Base-by-base conservation (phyloP, 2,113 vertebrate genomes). In the Epinephelus fuscoguttatus region DNA sequence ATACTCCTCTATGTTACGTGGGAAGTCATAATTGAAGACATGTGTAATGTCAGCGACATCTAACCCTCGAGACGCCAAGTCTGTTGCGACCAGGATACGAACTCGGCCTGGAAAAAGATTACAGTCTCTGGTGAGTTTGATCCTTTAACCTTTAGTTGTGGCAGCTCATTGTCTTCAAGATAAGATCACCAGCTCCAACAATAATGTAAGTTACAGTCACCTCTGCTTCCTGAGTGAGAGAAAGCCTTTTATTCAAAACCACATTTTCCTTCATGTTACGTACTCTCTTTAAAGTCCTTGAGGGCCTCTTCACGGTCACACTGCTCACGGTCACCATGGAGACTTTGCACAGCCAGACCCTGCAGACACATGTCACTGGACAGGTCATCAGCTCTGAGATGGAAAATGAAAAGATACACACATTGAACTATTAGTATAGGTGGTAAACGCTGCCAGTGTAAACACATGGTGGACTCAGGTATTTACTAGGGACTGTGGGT, bases 1-100 rank as follows among this genome's bases (percentile, higher is more conserved):
- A 1, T 99, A 99, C 56, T 99, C 98, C 79, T 99, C 98, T 45
- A 99, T 96, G 84, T 99, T 99, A n/a, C 96, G 96, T 23, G 98
- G 98, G 63, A 99, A 99, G 87, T 99, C 98, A 0, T 94, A 99
- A 88, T 99, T 99, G 77, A 97, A 97, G 47, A 99, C 97, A 0
- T 99, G 97, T 0, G 97, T 98, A 78, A 99, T 93, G 72, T 99
- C 98, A 0, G 94, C 94, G 37, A 99, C 97, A 73, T 99, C 98
- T 4, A 99, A 93, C 14, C 98, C 98, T 27, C 98, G 96, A 21
- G 98, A 99, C 0, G 98, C 98, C 76, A 99, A 75, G 82, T 99
- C 98, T 50, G 98, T 99, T 76, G 98, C 98, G 0, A 99, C 95
- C 56, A 99, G 93, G 90, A 99, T 97, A 80, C 96, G 96, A 63